Evolutionary conservation across 2,113 vertebrate species (phyloP), one percentile per base, ranked within the genome.

Genomic region (Spheniscus mendiculus): DNA sequence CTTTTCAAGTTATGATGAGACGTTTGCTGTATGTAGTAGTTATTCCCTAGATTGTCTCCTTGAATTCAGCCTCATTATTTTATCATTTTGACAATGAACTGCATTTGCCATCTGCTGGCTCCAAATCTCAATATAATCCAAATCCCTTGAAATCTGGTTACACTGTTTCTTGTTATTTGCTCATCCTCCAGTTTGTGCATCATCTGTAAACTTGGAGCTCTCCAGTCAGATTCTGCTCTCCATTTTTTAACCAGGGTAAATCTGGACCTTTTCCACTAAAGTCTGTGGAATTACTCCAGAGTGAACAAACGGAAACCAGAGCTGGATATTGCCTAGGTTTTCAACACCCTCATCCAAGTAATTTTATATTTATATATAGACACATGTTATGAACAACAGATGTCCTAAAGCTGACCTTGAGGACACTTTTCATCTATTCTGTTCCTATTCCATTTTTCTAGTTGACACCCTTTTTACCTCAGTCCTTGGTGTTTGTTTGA

Each of bases 381-480:
- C 58, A 91, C 49, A 81, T 42, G 9, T 92, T 97, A 97, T 91
- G 94, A 97, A 88, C 90, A 97, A 96, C 97, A 97, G 95, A 97
- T 97, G 95, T 95, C 94, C 81, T 93, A 90, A 96, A 78, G 58
- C 59, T 85, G 92, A 94, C 40, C 78, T 84, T 66, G 61, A 87
- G 55, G 81, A 95, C 62, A 62, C 71, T 83, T 95, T 89, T 89
- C 55, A 65, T 74, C 58, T 72, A 11, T 92, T 69, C 70, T 84
- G 30, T 72, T 95, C 38, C 72, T 84, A 26, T 42, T 32, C 11
- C 20, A 83, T 88, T 91, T 89, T 95, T 87, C 62, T 89, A 66
- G 34, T 62, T 32, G 2, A 91, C 61, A 86, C 14, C 5, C 32
- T 50, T 71, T 93, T 89, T 93, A 79, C 29, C 45, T 72, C 22